Conservation (phyloP, 2,888 invertebrate genomes). For the Zaprionus bogoriensis region DNA sequence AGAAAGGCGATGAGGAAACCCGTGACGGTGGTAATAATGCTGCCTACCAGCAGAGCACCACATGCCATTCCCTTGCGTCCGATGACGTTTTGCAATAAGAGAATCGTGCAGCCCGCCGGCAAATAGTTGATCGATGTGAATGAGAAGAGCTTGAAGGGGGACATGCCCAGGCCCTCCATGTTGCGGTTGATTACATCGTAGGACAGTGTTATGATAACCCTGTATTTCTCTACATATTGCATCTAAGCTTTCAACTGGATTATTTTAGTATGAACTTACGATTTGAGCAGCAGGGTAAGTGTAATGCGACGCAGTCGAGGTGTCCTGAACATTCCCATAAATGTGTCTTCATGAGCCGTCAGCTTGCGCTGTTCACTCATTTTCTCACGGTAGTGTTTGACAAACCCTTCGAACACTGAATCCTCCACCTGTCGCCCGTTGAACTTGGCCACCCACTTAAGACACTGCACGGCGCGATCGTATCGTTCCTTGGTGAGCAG, state of each 20-base stretch:
- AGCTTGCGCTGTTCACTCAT: conserved; percentile 49
- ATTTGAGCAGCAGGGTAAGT: conserved; percentile 85
- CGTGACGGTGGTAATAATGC: conserved; percentile 83
- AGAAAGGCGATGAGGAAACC: conserved; percentile 83
- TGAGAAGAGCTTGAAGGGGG: conserved; percentile 85
- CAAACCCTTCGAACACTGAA: conserved; percentile 82
- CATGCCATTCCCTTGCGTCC: conserved; percentile 85
- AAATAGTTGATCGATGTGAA: conserved; percentile 84
- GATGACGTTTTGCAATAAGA: conserved; percentile 80
- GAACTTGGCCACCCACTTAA: conserved; percentile 84
- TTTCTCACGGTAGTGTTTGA: conserved; percentile 73
- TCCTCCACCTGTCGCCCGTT: conserved; percentile 83
- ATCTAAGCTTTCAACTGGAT: too few relatives aligned
- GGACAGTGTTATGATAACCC: conserved; percentile 85
- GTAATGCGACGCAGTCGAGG: conserved; percentile 84
- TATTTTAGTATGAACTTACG: conserved; percentile 83
- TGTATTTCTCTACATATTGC: conserved; percentile 62
- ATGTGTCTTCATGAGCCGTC: conserved; percentile 67
- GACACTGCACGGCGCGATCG: conserved; percentile 84
- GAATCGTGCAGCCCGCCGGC: conserved; percentile 83
- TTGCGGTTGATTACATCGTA: conserved; percentile 86
- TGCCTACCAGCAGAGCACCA: conserved; percentile 84
- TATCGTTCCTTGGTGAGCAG: conserved; percentile 84
- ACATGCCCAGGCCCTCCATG: conserved; percentile 84
- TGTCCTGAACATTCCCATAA: conserved; percentile 84